Percentiles rank a stretch among this genome's conserved stretches.
phyloP scores from a whole-genome alignment of 2,113 vertebrate species.

The Ctenodactylus gundi region DNA sequence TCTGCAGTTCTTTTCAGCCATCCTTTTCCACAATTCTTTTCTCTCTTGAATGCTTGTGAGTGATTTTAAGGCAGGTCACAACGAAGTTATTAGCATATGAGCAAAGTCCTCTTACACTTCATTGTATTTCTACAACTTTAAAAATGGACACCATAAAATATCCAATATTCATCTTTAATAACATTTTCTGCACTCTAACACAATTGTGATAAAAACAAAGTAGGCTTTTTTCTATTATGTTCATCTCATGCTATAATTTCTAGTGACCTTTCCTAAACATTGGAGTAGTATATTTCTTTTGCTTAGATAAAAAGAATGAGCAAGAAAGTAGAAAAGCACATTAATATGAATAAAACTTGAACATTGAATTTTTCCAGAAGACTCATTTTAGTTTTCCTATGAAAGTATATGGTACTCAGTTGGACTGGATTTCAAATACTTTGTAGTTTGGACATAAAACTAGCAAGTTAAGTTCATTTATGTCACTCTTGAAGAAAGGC shows the following conservation, averaged over 20 bases:
- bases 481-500: neutral
- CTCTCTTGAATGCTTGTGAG: neutral
- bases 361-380: neutral
- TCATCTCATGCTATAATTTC: constrained; percentile 21
- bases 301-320: neutral
- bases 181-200: neutral
- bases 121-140: neutral
- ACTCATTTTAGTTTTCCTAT: neutral
- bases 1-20: neutral
- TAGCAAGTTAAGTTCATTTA: constrained; percentile 20
- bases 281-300: neutral
- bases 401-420: neutral
- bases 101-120: neutral
- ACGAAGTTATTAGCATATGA: neutral
- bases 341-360: neutral
- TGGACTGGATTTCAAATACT: neutral
- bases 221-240: neutral
- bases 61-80: neutral
- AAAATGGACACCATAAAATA: neutral
- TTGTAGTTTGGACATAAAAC: neutral
- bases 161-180: neutral
- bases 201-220: neutral
- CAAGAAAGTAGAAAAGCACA: neutral
- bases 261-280: neutral
- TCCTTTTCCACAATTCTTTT: neutral